phyloP scores from a whole-genome alignment of 2,113 vertebrate genomes.

The Potamarius usumacintae region DNA sequence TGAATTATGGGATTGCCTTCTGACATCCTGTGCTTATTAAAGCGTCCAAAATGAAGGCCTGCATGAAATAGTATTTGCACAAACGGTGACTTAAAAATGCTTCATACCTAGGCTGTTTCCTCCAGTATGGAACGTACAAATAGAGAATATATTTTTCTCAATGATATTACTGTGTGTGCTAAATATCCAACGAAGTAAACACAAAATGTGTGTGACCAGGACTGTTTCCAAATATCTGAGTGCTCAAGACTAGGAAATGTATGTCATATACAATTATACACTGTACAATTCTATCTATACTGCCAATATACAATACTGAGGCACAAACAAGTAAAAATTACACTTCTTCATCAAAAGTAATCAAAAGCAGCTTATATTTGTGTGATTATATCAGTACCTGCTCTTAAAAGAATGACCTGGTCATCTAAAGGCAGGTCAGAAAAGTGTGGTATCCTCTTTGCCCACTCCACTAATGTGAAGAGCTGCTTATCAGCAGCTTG shows the following conservation, averaged over 20 bases:
- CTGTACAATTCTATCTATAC: background rate
- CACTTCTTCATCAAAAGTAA: background rate
- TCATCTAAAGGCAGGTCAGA: constrained; percentile 88
- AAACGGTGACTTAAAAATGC: background rate
- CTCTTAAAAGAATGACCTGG: constrained; percentile 88
- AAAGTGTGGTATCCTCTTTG: constrained; percentile 90
- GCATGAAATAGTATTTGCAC: background rate
- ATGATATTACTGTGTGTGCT: background rate
- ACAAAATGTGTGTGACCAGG: background rate
- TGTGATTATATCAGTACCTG: constrained; percentile 70
- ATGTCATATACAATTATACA: background rate
- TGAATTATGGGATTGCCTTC: background rate
- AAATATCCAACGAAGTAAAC: background rate
- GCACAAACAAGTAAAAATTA: background rate
- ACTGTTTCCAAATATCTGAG: constrained; percentile 9
- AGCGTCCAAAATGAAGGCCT: background rate
- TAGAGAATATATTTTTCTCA: background rate
- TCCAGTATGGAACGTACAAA: background rate
- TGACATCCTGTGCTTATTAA: background rate
- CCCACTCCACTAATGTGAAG: constrained; percentile 91
- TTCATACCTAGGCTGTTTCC: background rate
- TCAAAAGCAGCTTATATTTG: background rate
- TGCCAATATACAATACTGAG: background rate
- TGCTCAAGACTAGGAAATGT: background rate
- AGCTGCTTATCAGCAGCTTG: constrained; percentile 93